These are phyloP conservation scores for Hanleya hanleyi DNA, from an alignment of 2,888 invertebrate species.

Conservation along the genomic window DNA sequence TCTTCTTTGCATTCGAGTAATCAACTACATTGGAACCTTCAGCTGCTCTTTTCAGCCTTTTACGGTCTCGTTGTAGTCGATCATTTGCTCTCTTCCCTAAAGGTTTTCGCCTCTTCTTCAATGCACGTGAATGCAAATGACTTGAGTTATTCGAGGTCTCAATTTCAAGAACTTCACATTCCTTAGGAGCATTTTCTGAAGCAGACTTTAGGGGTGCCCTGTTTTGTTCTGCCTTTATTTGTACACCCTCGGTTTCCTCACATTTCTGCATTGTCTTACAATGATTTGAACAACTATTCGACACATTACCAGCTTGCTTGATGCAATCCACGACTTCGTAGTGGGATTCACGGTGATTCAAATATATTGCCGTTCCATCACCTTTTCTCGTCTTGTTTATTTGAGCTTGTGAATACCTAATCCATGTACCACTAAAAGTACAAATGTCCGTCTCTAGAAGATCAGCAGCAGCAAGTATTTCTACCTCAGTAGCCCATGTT, in stretches of 20 bases:
- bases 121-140: neutral
- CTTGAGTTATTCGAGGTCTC: too few species aligned
- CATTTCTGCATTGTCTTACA: neutral
- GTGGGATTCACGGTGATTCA: slow-evolving; percentile 19
- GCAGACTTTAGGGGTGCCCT: too few species aligned
- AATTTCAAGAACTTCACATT: too few species aligned
- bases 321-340: slow-evolving; percentile 15
- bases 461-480: neutral
- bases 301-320: neutral
- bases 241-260: neutral
- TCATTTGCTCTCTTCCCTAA: neutral
- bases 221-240: too few species aligned
- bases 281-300: neutral
- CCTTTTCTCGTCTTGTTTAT: neutral
- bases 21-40: too few species aligned
- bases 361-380: slow-evolving; percentile 3
- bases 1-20: too few species aligned
- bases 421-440: slow-evolving; percentile 3
- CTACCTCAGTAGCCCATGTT: neutral
- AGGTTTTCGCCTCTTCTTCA: neutral
- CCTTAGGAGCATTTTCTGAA: too few species aligned
- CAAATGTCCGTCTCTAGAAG: neutral
- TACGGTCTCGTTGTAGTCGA: neutral
- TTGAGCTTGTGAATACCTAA: slow-evolving; percentile 9
- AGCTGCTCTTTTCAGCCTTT: neutral